Conservation (phyloP, 1,140 invertebrate genomes). For the Bombus waltoni region DNA sequence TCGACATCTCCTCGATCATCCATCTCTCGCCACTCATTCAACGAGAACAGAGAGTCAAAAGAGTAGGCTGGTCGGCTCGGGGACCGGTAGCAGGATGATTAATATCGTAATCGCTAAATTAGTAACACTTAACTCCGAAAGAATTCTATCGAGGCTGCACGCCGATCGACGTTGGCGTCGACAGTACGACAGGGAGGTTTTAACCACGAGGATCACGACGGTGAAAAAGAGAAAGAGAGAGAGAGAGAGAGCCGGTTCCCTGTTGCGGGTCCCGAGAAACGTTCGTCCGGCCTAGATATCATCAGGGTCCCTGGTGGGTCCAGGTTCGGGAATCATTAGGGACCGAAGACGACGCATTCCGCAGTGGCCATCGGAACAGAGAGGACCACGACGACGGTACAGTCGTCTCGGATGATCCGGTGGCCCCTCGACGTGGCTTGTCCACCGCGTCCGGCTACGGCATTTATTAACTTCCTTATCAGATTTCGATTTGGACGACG, state of each 20-base stretch:
- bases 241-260: background rate
- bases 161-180: conserved; percentile 41
- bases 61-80: too few relatives aligned
- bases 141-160: conserved; percentile 43
- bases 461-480: conserved; percentile 71
- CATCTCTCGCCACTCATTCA: background rate
- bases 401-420: conserved; percentile 61
- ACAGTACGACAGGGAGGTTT: conserved; percentile 26
- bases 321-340: conserved; percentile 69
- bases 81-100: conserved; percentile 36
- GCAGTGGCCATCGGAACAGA: conserved; percentile 36
- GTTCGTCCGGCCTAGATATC: conserved; percentile 64
- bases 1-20: conserved; percentile 25
- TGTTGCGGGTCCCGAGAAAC: conserved; percentile 37
- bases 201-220: conserved; percentile 37
- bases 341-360: conserved; percentile 64
- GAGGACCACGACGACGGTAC: background rate
- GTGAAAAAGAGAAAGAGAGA: conserved; percentile 22
- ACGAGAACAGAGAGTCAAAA: background rate
- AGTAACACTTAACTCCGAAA: conserved; percentile 58
- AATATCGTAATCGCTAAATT: conserved; percentile 52
- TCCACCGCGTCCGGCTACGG: conserved; percentile 45
- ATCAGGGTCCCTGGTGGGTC: conserved; percentile 63
- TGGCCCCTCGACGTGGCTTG: conserved; percentile 50
- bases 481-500: conserved; percentile 67